Percentiles rank a stretch among this genome's conserved stretches.
phyloP scores from a whole-genome alignment of 2,888 invertebrate species.

The Nemurella pictetii region DNA sequence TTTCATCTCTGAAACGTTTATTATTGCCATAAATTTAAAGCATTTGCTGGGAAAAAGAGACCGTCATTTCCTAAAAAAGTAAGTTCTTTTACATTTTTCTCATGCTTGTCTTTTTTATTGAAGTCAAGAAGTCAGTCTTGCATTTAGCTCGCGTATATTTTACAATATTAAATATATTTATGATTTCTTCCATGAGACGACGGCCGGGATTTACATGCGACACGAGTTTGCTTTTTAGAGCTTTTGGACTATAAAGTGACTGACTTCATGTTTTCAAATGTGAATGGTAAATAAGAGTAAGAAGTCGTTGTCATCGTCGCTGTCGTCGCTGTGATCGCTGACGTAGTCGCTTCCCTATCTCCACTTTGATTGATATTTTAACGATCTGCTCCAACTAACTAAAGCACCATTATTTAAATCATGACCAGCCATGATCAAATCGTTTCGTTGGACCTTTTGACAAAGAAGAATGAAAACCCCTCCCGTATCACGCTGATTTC shows the following conservation, averaged over 20 bases:
- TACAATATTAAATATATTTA: constrained; percentile 9
- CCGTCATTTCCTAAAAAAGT: neutral
- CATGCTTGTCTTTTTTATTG: neutral
- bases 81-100: neutral
- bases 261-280: neutral
- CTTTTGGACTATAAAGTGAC: neutral
- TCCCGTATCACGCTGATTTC: neutral
- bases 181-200: neutral
- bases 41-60: neutral
- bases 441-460: neutral
- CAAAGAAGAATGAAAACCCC: neutral
- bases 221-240: constrained; percentile 3
- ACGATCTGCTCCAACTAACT: neutral
- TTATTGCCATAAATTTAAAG: neutral
- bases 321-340: neutral
- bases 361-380: neutral
- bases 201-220: neutral
- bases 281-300: neutral
- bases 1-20: neutral
- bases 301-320: neutral
- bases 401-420: neutral
- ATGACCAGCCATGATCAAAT: neutral
- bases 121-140: neutral
- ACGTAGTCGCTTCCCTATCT: neutral
- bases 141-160: neutral